Conservation (phyloP, 2,113 vertebrate genomes). For the Ancistrus triradiatus region DNA sequence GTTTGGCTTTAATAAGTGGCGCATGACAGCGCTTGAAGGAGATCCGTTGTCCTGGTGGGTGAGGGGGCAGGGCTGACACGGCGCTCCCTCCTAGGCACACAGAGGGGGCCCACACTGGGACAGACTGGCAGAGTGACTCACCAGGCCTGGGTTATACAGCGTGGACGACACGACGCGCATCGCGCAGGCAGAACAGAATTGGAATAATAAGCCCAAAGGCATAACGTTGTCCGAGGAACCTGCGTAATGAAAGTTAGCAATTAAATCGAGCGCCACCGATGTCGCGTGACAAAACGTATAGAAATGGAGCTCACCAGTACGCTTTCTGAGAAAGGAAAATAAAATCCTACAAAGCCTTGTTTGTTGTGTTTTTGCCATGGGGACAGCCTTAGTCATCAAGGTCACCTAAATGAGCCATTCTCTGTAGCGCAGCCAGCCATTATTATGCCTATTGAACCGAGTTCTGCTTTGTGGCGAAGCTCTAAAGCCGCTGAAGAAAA, state of each 20-base stretch:
- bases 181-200: not conserved
- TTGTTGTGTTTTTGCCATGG: slow-evolving; percentile 3
- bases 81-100: not conserved
- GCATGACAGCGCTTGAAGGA: slow-evolving; percentile 29
- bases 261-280: no score
- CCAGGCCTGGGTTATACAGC: not conserved
- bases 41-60: slow-evolving; percentile 5
- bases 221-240: no score
- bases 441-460: not conserved
- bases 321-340: not conserved
- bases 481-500: not conserved
- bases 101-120: not conserved
- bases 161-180: not conserved
- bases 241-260: no score
- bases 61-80: not conserved
- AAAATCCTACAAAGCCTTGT: not conserved
- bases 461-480: not conserved
- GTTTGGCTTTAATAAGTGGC: slow-evolving; percentile 26
- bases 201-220: not conserved
- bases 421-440: not conserved
- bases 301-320: no score
- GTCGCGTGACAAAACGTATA: no score
- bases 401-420: not conserved
- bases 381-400: slow-evolving; percentile 12
- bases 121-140: not conserved